Percentiles rank a stretch among this genome's conserved stretches.
Evolutionary conservation across 2,797 vertebrate species (phyloP).

Genomic region (Alauda arvensis): DNA sequence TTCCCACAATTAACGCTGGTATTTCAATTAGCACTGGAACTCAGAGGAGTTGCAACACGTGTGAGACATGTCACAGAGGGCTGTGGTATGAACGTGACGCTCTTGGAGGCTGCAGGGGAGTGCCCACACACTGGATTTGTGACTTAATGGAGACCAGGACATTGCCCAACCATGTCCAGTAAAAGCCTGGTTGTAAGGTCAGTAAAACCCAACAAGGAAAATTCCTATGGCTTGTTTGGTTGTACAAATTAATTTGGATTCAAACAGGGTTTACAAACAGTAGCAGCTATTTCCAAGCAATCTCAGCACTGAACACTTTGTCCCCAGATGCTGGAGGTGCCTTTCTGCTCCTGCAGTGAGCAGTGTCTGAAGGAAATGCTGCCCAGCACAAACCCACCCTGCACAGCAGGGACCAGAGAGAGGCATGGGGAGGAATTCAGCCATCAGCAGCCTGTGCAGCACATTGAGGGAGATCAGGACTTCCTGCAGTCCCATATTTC

Average conservation of each 20-base stretch:
- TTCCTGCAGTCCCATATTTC: not conserved
- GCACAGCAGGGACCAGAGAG: not conserved
- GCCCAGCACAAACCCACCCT: not conserved
- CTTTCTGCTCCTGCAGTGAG: not conserved
- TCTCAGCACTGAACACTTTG: not conserved
- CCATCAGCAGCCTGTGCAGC: not conserved
- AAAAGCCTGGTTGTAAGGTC: not conserved
- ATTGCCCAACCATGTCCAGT: not conserved
- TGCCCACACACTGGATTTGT: not conserved
- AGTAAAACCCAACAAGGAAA: not conserved
- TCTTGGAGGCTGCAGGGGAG: not conserved
- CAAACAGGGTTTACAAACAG: not conserved
- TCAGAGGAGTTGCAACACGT: not conserved
- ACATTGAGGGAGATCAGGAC: not conserved
- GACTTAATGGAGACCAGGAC: not conserved
- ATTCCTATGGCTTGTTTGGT: not conserved
- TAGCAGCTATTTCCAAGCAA: not conserved
- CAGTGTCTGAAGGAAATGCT: not conserved
- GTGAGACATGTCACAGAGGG: not conserved
- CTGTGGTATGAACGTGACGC: rapidly evolving
- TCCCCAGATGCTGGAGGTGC: not conserved
- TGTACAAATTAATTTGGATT: not conserved
- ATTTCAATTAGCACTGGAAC: not conserved
- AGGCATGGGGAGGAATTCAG: not conserved
- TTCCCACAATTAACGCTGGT: not conserved